phyloP scores from a whole-genome alignment of 2,797 vertebrate genomes.

The Simalia tracyae region DNA sequence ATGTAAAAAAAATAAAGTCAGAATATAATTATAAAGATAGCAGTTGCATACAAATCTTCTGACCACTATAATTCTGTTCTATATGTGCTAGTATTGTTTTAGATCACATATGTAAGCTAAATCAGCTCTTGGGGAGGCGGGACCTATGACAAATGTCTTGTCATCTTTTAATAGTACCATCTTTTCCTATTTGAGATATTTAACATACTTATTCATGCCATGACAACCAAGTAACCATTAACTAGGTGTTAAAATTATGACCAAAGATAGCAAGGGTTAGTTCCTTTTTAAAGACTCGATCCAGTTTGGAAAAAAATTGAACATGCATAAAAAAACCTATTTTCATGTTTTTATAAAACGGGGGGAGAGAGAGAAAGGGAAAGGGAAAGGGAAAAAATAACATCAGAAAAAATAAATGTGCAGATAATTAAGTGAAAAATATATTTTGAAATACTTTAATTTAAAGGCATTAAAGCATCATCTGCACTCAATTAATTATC shows the following conservation, averaged over 20 bases:
- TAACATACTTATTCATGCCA: slow-evolving; percentile 26
- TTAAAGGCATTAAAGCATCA: slow-evolving; percentile 61
- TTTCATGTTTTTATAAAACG: slow-evolving; percentile 54
- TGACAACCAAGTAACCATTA: slow-evolving; percentile 42
- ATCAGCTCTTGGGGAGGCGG: neutral
- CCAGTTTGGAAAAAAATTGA: slow-evolving; percentile 45
- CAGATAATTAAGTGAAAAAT: slow-evolving; percentile 63
- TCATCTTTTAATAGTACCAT: slow-evolving; percentile 14
- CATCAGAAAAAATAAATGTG: slow-evolving; percentile 65
- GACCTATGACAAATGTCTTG: neutral
- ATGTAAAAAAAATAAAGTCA: slow-evolving; percentile 28
- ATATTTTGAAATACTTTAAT: slow-evolving; percentile 57
- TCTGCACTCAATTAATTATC: slow-evolving; percentile 63
- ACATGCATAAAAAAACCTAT: slow-evolving; percentile 59
- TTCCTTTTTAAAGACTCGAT: slow-evolving; percentile 37
- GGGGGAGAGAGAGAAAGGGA: slow-evolving; percentile 17
- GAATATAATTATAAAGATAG: neutral
- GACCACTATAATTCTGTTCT: neutral
- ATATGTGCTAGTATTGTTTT: neutral
- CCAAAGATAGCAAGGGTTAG: slow-evolving; percentile 39
- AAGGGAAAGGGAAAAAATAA: slow-evolving; percentile 48
- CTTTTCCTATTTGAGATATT: slow-evolving; percentile 14
- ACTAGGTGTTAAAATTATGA: slow-evolving; percentile 54
- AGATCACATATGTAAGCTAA: neutral
- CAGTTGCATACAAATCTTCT: slow-evolving; percentile 8